phyloP scores from a whole-genome alignment of 2,888 invertebrate genomes.

The Ophioninae sp. region DNA sequence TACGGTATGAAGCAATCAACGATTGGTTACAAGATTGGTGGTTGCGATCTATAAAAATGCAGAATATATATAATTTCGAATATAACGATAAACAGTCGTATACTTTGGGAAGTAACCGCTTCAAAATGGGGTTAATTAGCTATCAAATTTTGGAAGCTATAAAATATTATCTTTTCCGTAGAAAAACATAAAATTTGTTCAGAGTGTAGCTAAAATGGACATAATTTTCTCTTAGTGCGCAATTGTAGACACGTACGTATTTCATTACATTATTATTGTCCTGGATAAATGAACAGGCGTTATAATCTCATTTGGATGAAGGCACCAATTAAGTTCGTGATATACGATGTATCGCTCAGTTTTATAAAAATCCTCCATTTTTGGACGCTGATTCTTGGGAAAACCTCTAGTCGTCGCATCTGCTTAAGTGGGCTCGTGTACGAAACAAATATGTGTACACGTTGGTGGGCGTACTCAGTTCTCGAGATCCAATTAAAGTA shows the following conservation, averaged over 20 bases:
- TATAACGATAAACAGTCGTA: too few relatives aligned
- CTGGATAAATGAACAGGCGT: not conserved
- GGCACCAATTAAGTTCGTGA: not conserved
- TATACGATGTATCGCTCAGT: not conserved
- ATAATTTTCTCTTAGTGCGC: not conserved
- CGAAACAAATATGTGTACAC: not conserved
- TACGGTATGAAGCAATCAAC: too few relatives aligned
- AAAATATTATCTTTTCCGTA: too few relatives aligned
- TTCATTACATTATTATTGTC: not conserved
- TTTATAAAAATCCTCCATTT: not conserved
- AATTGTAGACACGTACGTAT: not conserved
- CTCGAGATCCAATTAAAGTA: conserved; percentile 34
- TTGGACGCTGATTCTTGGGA: not conserved
- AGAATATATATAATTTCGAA: too few relatives aligned
- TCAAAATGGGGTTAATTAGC: too few relatives aligned
- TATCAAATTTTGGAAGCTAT: too few relatives aligned
- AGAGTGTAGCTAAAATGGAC: too few relatives aligned
- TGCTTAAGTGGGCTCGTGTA: not conserved
- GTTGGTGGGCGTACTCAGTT: not conserved
- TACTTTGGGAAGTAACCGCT: too few relatives aligned
- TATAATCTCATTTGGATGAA: not conserved
- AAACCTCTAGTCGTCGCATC: not conserved
- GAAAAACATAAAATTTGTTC: too few relatives aligned
- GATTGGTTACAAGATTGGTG: too few relatives aligned
- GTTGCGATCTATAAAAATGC: too few relatives aligned